Conservation (phyloP, 2,888 invertebrate species). For the Drosophila barbarae region DNA sequence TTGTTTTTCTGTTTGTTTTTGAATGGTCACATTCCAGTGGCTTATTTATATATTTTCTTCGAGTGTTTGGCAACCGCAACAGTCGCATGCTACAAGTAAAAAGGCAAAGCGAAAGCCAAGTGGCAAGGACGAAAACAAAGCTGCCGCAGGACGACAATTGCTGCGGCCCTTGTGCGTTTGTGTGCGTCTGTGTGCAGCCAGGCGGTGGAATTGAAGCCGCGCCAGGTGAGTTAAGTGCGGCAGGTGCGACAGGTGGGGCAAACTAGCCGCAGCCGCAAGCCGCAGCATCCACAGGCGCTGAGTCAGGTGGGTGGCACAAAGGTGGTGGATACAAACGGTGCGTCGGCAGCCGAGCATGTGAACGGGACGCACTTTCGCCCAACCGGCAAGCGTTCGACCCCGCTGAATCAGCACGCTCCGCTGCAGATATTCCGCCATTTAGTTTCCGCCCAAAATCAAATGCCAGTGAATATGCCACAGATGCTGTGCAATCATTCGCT, state of each 20-base stretch:
- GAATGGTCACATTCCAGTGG: background rate
- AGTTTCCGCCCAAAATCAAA: constrained; percentile 57
- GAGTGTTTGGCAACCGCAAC: constrained; percentile 14
- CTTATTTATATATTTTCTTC: background rate
- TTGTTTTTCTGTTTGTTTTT: background rate
- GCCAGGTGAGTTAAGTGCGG: constrained; percentile 3
- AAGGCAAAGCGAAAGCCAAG: constrained; percentile 41
- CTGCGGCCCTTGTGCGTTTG: constrained; percentile 14
- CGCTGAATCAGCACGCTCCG: constrained; percentile 68
- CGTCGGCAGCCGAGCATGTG: constrained; percentile 13
- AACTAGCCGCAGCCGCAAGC: constrained; percentile 17
- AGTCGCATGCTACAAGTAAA: constrained; percentile 50
- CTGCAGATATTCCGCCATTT: constrained; percentile 54
- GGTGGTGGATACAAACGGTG: too few species aligned
- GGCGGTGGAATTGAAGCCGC: constrained; percentile 37
- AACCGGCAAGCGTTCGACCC: constrained; percentile 51
- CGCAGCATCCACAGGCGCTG: constrained; percentile 2
- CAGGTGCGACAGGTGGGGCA: constrained; percentile 29
- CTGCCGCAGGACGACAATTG: constrained; percentile 27
- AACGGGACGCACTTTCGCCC: constrained; percentile 1
- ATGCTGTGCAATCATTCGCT: constrained; percentile 28
- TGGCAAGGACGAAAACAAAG: constrained; percentile 35
- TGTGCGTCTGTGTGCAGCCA: constrained; percentile 46
- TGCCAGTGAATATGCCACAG: constrained; percentile 39
- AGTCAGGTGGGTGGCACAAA: constrained; percentile 8